phyloP scores from a whole-genome alignment of 35 echinoderm and acorn worm species.

The Ophioderma brevispina region DNA sequence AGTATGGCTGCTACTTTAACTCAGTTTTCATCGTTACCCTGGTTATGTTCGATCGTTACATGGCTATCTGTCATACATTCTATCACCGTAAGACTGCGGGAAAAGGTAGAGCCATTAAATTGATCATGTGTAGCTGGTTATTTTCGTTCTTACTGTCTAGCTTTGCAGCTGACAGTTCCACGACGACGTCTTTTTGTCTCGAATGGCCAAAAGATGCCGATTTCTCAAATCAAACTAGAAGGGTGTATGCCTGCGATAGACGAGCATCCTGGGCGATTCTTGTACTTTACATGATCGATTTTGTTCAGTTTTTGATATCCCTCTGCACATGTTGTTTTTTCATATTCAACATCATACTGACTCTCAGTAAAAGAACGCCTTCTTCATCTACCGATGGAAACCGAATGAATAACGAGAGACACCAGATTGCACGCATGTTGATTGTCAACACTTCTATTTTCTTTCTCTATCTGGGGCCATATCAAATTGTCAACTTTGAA shows the following conservation, averaged over 20 bases:
- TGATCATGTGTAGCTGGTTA: background rate
- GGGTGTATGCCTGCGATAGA: background rate
- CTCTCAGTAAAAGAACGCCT: background rate
- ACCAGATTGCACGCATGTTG: background rate
- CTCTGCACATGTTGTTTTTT: background rate
- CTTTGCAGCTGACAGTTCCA: background rate
- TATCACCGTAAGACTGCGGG: background rate
- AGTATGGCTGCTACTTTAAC: background rate
- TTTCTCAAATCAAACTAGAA: background rate
- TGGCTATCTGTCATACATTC: background rate
- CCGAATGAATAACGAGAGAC: background rate
- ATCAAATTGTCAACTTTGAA: background rate
- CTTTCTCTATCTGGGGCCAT: background rate
- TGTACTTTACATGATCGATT: background rate
- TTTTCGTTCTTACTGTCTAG: background rate
- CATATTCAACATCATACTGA: background rate
- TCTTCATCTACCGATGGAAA: background rate
- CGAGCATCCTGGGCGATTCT: background rate
- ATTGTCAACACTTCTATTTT: background rate
- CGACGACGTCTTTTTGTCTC: background rate
- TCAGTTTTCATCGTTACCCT: background rate
- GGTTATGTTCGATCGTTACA: background rate
- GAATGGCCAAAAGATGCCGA: background rate
- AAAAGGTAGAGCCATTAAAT: background rate
- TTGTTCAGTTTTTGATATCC: background rate